These are phyloP conservation scores for Glaucomys volans DNA, from an alignment of 2,113 vertebrate genomes.

Conservation along the genomic window DNA sequence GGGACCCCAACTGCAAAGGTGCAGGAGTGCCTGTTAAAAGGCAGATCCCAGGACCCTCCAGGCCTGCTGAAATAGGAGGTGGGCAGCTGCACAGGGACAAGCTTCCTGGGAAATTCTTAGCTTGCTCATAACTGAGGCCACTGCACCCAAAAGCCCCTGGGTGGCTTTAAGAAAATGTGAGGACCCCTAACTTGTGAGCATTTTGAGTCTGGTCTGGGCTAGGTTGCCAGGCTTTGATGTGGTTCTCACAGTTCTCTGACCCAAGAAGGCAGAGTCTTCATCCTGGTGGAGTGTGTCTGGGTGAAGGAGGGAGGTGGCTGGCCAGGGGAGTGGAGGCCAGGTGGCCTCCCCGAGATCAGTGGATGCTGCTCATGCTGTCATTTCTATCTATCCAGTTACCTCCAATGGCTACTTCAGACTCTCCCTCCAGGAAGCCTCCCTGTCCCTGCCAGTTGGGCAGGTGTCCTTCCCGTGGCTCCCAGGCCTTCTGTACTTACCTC, in stretches of 20 bases:
- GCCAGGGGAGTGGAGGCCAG: not conserved
- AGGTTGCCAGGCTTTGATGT: not conserved
- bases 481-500: not conserved
- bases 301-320: not conserved
- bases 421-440: too few species aligned
- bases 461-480: not conserved
- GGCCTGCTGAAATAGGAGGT: not conserved
- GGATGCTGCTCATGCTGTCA: too few species aligned
- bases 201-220: too few species aligned
- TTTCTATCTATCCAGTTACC: too few species aligned
- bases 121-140: not conserved
- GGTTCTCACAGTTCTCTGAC: not conserved
- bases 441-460: too few species aligned
- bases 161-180: not conserved
- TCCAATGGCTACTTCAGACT: too few species aligned
- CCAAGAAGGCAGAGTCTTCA: not conserved
- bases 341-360: not conserved
- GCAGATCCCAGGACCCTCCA: not conserved
- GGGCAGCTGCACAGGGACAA: not conserved
- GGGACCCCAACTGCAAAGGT: not conserved
- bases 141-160: fast-evolving
- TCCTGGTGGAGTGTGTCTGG: not conserved
- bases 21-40: not conserved
- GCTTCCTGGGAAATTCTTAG: not conserved
- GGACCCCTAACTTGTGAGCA: not conserved